Evolutionary conservation across 1,140 invertebrate genomes (phyloP), one percentile per base, ranked within the genome.

Genomic region (Drosophila orena): DNA sequence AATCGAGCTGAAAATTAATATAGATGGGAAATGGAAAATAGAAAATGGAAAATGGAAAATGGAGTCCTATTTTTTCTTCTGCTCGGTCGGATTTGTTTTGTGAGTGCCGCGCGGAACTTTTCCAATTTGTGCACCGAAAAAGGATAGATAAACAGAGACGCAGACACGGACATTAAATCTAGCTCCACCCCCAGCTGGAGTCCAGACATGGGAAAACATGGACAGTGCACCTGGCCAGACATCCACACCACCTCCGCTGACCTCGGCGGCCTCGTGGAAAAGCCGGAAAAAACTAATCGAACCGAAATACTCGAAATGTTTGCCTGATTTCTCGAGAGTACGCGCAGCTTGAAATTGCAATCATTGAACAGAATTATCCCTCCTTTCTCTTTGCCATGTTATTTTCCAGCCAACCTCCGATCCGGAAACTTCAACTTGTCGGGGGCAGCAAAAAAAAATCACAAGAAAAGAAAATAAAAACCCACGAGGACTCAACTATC

Each of bases 251-350:
- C 42, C 61, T 3, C 47, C 65, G 22, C 43, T 70, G 65, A 79
- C 77, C 80, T 38, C 47, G 42, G 14, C 55, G 53, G 57, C 34
- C 43, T 30, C 35, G 27, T 27, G 57, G 55, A 53, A 46, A 46
- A 59, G 74, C 79, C 64, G 49, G 57, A 56, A 70, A 58, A 88
- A 85, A 88, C 79, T 89, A 88, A 89, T 88, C 79, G 83, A 89
- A 83, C 59, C 66, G 55, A 89, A 88, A 88, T 88, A 59, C 72
- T 76, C 81, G 59, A 70, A 85, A 79, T 74, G 75, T 79, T 77
- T 83, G 76, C 79, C 62, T 88, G 83, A 86, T 86, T 86, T 83
- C 83, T 86, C 83, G 75, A 86, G 83, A 88, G 83, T 86, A 61
- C 77, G 70, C 73, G 65, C 74, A 62, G 59, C 69, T 78, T 74